Conservation (phyloP, 2,888 invertebrate species). For the Stenotaenia linearis region DNA sequence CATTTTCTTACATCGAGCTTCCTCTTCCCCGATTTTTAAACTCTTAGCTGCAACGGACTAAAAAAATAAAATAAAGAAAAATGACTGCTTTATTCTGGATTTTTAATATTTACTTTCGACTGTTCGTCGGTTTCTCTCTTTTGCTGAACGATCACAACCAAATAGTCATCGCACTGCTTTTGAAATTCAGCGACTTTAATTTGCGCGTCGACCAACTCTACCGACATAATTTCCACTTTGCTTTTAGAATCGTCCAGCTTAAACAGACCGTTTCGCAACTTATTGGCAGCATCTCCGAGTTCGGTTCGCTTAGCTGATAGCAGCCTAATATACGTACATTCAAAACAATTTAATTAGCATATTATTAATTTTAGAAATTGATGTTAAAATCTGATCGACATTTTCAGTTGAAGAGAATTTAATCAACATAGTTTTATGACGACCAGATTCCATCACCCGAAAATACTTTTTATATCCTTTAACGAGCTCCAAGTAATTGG, state of each 20-base stretch:
- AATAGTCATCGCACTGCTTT: conserved; percentile 76
- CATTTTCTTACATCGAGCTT: conserved; percentile 70
- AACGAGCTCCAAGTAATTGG: conserved; percentile 79
- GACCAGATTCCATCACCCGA: too few relatives aligned
- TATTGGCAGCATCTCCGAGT: conserved; percentile 67
- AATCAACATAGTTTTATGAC: too few relatives aligned
- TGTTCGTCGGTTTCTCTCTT: conserved; percentile 77
- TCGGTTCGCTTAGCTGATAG: conserved; percentile 64
- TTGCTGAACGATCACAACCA: conserved; percentile 73
- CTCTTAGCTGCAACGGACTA: conserved; percentile 59
- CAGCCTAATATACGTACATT: too few relatives aligned
- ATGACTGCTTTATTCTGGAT: background rate
- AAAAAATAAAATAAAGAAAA: background rate
- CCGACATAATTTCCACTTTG: conserved; percentile 76
- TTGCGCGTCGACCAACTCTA: conserved; percentile 71
- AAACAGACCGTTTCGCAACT: conserved; percentile 71
- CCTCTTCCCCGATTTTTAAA: conserved; percentile 70
- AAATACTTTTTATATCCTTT: conserved; percentile 75
- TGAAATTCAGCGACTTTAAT: conserved; percentile 62
- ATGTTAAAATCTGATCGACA: too few relatives aligned
- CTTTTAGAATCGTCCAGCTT: conserved; percentile 81
- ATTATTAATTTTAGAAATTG: too few relatives aligned
- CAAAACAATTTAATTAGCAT: too few relatives aligned
- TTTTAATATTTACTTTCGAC: conserved; percentile 48
- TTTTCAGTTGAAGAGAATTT: too few relatives aligned